These are phyloP conservation scores for Gastrophysa polygoni DNA, from an alignment of 2,888 invertebrate genomes.

Conservation along the genomic window DNA sequence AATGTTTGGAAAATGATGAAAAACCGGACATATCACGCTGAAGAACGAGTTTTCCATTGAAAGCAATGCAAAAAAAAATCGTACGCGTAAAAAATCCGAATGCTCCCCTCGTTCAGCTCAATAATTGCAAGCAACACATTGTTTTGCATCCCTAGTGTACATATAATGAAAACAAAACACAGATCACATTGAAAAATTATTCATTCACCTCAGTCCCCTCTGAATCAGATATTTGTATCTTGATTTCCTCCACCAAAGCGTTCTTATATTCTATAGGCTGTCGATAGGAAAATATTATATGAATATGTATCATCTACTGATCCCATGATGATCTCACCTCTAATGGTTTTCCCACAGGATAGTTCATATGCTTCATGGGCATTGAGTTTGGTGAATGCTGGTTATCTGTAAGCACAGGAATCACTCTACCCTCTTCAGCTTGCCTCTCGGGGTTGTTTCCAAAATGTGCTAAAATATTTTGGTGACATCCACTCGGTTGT, in stretches of 20 bases:
- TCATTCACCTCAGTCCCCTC: slow-evolving; percentile 43
- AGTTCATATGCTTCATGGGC: slow-evolving; percentile 61
- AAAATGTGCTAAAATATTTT: slow-evolving; percentile 49
- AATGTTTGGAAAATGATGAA: too few relatives aligned
- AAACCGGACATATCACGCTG: too few relatives aligned
- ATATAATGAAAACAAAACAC: background rate
- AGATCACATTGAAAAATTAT: slow-evolving; percentile 5
- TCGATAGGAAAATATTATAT: background rate
- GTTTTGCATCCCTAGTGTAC: too few relatives aligned
- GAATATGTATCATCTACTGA: background rate
- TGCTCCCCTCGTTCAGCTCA: too few relatives aligned
- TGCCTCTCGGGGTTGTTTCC: slow-evolving; percentile 60
- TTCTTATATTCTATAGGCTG: slow-evolving; percentile 38
- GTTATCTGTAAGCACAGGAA: slow-evolving; percentile 45
- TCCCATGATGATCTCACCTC: slow-evolving; percentile 64
- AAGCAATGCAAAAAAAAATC: too few relatives aligned
- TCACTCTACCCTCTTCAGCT: slow-evolving; percentile 68
- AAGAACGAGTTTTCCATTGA: too few relatives aligned
- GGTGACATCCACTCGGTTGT: slow-evolving; percentile 42
- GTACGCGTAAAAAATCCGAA: too few relatives aligned
- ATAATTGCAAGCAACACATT: too few relatives aligned
- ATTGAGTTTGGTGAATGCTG: slow-evolving; percentile 47
- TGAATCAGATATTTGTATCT: slow-evolving; percentile 25
- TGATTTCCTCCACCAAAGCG: slow-evolving; percentile 34
- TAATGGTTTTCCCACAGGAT: slow-evolving; percentile 80